Evolutionary conservation across 2,888 invertebrate genomes (phyloP).

Genomic region (Hipparchia sbordonii): DNA sequence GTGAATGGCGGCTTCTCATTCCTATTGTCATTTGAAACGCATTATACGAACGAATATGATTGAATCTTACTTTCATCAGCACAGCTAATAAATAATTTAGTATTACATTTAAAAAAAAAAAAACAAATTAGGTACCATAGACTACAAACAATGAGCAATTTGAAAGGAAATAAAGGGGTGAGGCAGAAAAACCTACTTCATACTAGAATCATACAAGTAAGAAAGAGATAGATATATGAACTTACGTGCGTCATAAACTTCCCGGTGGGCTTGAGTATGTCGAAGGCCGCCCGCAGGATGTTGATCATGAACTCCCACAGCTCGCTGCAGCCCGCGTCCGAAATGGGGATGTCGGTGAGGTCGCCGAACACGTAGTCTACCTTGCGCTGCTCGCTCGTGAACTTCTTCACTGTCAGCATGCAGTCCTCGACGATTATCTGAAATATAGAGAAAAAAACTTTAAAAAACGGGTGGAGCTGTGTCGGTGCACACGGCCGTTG

Average conservation of each 20-base stretch:
- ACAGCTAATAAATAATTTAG: too few species aligned
- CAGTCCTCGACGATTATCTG: constrained; percentile 96
- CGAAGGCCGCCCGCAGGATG: constrained; percentile 91
- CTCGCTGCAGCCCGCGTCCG: constrained; percentile 90
- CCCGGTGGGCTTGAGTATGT: constrained; percentile 90
- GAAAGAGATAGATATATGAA: constrained; percentile 35
- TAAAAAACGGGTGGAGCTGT: too few species aligned
- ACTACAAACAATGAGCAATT: too few species aligned
- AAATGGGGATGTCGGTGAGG: constrained; percentile 95
- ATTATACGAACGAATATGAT: too few species aligned
- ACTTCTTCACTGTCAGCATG: constrained; percentile 90
- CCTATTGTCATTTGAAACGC: too few species aligned
- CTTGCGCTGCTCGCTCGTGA: constrained; percentile 89
- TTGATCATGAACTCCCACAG: constrained; percentile 94
- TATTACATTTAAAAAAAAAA: too few species aligned
- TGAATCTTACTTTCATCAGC: too few species aligned
- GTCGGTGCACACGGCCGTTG: too few species aligned
- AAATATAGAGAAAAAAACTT: constrained; percentile 39
- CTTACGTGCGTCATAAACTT: constrained; percentile 95
- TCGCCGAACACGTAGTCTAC: constrained; percentile 97
- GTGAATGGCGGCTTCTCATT: too few species aligned
- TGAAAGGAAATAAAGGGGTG: too few species aligned
- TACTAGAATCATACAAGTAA: too few species aligned
- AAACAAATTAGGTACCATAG: too few species aligned
- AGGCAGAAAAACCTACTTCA: neutral